Conservation (phyloP, 2,888 invertebrate genomes). For the Dryocosmus kuriphilus region DNA sequence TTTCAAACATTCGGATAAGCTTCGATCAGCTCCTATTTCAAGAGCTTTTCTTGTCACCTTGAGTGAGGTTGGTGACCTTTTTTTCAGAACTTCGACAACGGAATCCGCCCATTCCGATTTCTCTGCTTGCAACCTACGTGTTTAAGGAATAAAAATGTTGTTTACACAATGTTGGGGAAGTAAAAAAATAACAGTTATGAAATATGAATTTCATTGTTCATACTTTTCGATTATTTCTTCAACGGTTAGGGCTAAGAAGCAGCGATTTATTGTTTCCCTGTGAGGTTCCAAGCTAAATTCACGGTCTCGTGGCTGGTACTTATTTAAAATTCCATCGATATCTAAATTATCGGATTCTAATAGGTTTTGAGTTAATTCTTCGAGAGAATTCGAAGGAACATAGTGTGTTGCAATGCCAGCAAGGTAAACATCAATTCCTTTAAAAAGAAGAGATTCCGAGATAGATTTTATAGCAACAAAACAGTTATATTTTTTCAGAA, state of each 20-base stretch:
- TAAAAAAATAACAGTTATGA: background rate
- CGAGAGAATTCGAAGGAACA: slow-evolving; percentile 82
- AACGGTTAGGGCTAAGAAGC: slow-evolving; percentile 86
- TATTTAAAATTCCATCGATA: slow-evolving; percentile 81
- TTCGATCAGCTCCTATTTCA: slow-evolving; percentile 86
- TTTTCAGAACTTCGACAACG: slow-evolving; percentile 83
- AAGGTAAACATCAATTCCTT: slow-evolving; percentile 88
- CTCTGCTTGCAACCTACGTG: slow-evolving; percentile 83
- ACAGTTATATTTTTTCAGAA: background rate
- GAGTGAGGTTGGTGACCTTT: slow-evolving; percentile 95
- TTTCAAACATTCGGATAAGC: slow-evolving; percentile 89
- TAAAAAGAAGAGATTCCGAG: slow-evolving; percentile 30
- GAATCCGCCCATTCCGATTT: slow-evolving; percentile 91
- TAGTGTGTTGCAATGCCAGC: slow-evolving; percentile 97
- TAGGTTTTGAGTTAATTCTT: slow-evolving; percentile 82
- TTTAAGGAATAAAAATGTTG: background rate
- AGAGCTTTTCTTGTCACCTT: slow-evolving; percentile 91
- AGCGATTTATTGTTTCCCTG: slow-evolving; percentile 86
- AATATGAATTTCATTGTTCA: background rate
- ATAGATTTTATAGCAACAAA: too few relatives aligned
- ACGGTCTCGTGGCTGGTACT: slow-evolving; percentile 79
- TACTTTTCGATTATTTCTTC: slow-evolving; percentile 85
- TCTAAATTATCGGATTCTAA: slow-evolving; percentile 79
- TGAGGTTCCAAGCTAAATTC: slow-evolving; percentile 84
- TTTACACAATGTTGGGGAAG: background rate